Percentiles rank a stretch among this genome's conserved stretches.
Conservation (phyloP, 1,140 invertebrate genomes). For the Sminthurinus signatus region DNA sequence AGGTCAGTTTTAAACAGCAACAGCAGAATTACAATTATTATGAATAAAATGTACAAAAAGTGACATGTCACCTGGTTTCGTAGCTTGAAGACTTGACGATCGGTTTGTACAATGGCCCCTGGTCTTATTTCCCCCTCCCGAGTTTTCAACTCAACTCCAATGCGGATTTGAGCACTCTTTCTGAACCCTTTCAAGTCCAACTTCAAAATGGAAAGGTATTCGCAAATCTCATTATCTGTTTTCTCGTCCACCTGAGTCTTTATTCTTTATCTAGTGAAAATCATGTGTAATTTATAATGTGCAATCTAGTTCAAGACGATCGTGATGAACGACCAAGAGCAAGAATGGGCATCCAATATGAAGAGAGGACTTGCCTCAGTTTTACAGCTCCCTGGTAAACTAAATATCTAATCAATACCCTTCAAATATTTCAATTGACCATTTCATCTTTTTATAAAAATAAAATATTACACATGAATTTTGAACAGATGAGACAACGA, state of each 20-base stretch:
- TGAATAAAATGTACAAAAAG: background rate
- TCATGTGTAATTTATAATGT: too few relatives aligned
- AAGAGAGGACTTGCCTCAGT: constrained; percentile 38
- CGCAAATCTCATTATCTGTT: too few relatives aligned
- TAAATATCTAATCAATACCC: too few relatives aligned
- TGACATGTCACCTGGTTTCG: background rate
- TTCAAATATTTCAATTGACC: too few relatives aligned
- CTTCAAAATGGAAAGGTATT: constrained; percentile 34
- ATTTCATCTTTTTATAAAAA: too few relatives aligned
- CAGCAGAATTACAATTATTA: background rate
- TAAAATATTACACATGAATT: too few relatives aligned
- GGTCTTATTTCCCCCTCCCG: constrained; percentile 38
- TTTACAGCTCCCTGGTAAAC: constrained; percentile 24
- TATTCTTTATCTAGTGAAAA: too few relatives aligned
- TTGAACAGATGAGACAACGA: too few relatives aligned
- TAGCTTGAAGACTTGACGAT: constrained; percentile 34
- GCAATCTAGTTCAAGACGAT: constrained; percentile 34
- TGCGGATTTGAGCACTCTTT: constrained; percentile 22
- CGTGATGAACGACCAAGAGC: constrained; percentile 39
- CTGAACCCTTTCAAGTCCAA: constrained; percentile 31
- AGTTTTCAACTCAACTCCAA: constrained; percentile 6
- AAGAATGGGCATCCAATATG: constrained; percentile 38
- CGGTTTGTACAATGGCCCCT: constrained; percentile 39
- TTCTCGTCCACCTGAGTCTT: too few relatives aligned
- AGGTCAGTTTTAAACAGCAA: constrained; percentile 13